Evolutionary conservation across 1,140 invertebrate species (phyloP).

Genomic region (Solenopsis invicta): DNA sequence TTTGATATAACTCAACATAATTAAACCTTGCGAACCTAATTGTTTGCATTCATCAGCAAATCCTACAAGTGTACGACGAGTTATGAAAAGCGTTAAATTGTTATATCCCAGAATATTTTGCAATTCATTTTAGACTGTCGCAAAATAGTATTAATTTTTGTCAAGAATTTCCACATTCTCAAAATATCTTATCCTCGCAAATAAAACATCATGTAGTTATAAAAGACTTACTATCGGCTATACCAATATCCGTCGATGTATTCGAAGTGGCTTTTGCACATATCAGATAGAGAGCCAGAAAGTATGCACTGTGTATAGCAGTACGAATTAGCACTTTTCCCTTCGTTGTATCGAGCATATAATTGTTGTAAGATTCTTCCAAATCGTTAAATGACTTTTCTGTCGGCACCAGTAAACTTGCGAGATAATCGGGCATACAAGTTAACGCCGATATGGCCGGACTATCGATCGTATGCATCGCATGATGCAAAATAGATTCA

Average conservation of each 20-base stretch:
- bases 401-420: conserved; percentile 85
- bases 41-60: conserved; percentile 89
- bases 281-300: conserved; percentile 89
- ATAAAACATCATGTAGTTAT: background rate
- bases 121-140: background rate
- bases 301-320: conserved; percentile 87
- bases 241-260: conserved; percentile 91
- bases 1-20: conserved; percentile 85
- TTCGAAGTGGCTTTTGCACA: conserved; percentile 91
- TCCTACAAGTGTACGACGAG: conserved; percentile 82
- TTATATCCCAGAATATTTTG: conserved; percentile 25
- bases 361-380: conserved; percentile 81
- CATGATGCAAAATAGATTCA: conserved; percentile 88
- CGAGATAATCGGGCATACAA: conserved; percentile 91
- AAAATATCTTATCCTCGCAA: conserved; percentile 1
- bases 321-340: conserved; percentile 81
- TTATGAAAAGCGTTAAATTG: conserved; percentile 13
- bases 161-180: background rate
- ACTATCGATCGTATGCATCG: conserved; percentile 90
- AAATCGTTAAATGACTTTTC: conserved; percentile 83
- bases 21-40: conserved; percentile 86
- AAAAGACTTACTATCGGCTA: conserved; percentile 90
- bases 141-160: background rate
- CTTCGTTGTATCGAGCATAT: conserved; percentile 79
- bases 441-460: conserved; percentile 90